Base-by-base conservation (phyloP, 1,140 invertebrate species). In the Diuraphis noxia region DNA sequence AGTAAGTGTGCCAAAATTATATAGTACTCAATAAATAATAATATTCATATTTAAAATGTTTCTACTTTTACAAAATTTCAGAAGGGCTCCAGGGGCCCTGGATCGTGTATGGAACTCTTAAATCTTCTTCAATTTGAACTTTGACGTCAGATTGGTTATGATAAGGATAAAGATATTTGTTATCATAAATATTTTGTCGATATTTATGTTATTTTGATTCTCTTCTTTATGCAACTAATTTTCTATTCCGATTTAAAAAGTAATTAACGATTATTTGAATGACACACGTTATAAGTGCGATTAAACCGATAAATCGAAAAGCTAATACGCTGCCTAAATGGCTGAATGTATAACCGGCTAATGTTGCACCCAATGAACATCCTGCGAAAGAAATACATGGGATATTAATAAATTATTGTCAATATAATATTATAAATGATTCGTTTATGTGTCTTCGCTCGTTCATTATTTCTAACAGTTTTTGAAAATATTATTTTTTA, bases 301-400 rank as follows among this genome's bases (percentile, higher is more conserved):
- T 9, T 0, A 72, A 41, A 41, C 87, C 87, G 25, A 88, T 88
- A n/a, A 88, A 8, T 88, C 56, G 72, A 72, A 88, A 88, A 21
- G 56, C 87, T 56, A 43, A 77, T 19, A 88, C 23, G 0, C 98
- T 98, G 19, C 87, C 87, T 23, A 88, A 41, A 77, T 72, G 38
- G 5, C 9, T 77, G n/a, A 88, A 88, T 41, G 87, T 88, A 19
- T 88, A 88, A 43, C 87, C 87, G 7, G 87, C 87, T 10, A 88
- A 41, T 25, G 5, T 34, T 41, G 87, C 4, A 17, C 87, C 87
- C 10, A 88, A 63, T 5, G 56, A 40, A 19, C 13, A 30, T 41
- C 87, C 87, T 88, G 56, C 17, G 21, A 43, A 87, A 87, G 1
- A 0, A 87, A 49, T 23, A 38, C 19, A 34, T 23, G 49, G 4